These are phyloP conservation scores for Drosophila bocqueti DNA, from an alignment of 1,140 invertebrate genomes.

Conservation along the genomic window DNA sequence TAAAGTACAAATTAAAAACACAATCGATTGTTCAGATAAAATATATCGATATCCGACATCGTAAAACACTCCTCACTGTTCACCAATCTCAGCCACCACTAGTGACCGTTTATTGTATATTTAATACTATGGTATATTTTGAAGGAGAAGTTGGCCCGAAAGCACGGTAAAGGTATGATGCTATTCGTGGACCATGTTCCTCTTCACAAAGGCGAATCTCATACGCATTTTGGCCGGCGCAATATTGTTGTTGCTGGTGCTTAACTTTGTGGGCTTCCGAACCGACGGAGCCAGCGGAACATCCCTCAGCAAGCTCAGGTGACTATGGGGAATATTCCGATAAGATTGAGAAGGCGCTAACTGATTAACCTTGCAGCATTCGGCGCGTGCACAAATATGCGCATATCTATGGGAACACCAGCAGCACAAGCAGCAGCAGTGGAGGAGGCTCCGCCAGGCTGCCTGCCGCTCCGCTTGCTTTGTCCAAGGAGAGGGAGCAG, in stretches of 20 bases:
- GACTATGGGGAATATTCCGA: background rate
- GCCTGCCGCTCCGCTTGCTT: conserved; percentile 60
- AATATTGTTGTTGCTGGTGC: conserved; percentile 69
- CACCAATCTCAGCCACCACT: background rate
- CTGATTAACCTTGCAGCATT: conserved; percentile 40
- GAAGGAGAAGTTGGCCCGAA: conserved; percentile 2
- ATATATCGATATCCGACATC: background rate
- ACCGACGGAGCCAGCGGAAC: conserved; percentile 57
- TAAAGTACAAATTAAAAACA: background rate
- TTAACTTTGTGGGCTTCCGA: conserved; percentile 72
- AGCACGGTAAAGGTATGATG: conserved; percentile 60
- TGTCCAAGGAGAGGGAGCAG: conserved; percentile 58
- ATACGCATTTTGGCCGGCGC: conserved; percentile 64
- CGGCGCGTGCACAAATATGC: conserved; percentile 77
- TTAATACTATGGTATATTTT: conserved; percentile 5
- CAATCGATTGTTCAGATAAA: background rate
- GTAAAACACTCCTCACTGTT: background rate
- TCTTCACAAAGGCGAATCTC: conserved; percentile 74
- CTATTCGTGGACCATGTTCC: conserved; percentile 66
- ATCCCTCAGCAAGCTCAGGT: conserved; percentile 76
- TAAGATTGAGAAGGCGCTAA: background rate
- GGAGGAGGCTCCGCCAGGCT: conserved; percentile 18
- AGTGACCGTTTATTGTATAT: conserved; percentile 9
- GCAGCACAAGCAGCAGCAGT: conserved; percentile 20
- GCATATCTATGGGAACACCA: conserved; percentile 60